Percentiles rank a stretch among this genome's conserved stretches.
Conservation (phyloP, 1,140 invertebrate genomes). For the Ooceraea biroi region DNA sequence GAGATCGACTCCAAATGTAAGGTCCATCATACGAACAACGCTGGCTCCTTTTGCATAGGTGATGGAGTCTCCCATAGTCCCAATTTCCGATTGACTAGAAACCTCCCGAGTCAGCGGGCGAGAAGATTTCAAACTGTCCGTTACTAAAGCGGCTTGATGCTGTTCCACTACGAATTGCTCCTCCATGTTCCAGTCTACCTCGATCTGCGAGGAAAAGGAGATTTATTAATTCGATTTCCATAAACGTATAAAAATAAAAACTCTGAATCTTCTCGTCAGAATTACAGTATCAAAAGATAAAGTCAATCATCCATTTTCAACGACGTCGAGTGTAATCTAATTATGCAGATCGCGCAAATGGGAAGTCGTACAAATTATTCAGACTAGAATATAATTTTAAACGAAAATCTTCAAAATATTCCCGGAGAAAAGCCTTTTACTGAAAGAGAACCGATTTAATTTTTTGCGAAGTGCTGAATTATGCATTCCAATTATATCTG, state of each 20-base stretch:
- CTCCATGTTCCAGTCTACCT: slow-evolving; percentile 86
- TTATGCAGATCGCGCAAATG: neutral
- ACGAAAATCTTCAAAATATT: too few species aligned
- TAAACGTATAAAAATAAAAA: slow-evolving; percentile 20
- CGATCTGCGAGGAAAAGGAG: slow-evolving; percentile 72
- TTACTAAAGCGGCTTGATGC: slow-evolving; percentile 72
- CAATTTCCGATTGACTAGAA: slow-evolving; percentile 86
- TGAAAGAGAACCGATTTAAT: neutral
- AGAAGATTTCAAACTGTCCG: slow-evolving; percentile 75
- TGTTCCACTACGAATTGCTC: slow-evolving; percentile 85
- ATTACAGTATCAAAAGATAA: neutral
- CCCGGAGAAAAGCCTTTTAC: too few species aligned
- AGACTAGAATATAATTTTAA: neutral
- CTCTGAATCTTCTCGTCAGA: neutral
- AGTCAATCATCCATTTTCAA: neutral
- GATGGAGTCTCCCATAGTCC: slow-evolving; percentile 89
- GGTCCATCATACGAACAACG: slow-evolving; percentile 92
- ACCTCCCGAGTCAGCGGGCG: slow-evolving; percentile 76
- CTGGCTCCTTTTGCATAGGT: slow-evolving; percentile 90
- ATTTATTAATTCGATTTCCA: slow-evolving; percentile 10
- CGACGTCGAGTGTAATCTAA: neutral
- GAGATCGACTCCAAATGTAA: slow-evolving; percentile 89
- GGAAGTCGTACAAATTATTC: neutral
- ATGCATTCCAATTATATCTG: neutral
- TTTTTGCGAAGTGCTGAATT: neutral